Evolutionary conservation across 64 coral and sea anemone genomes (phyloP).

Genomic region (Porites lutea): DNA sequence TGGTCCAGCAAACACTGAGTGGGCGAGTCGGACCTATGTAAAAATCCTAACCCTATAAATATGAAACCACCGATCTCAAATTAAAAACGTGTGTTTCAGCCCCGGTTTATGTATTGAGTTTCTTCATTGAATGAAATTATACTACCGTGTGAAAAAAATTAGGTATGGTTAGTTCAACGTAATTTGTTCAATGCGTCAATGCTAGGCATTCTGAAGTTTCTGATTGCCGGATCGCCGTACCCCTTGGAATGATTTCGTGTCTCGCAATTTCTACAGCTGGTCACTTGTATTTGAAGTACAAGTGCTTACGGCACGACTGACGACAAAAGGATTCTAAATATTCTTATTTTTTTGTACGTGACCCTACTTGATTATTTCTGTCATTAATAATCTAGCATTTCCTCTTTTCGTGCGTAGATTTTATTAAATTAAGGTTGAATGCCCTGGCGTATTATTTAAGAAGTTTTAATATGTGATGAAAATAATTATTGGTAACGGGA

Average conservation of each 20-base stretch:
- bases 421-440: neutral
- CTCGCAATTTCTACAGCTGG: too few species aligned
- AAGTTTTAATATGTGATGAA: conserved; percentile 17
- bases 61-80: neutral
- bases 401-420: neutral
- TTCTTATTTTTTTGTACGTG: neutral
- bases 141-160: neutral
- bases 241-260: too few species aligned
- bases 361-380: conserved; percentile 9
- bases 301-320: too few species aligned
- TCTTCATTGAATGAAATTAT: neutral
- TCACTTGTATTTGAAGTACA: too few species aligned
- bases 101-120: conserved; percentile 13
- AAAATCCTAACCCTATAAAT: neutral
- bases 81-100: conserved; percentile 11
- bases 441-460: neutral
- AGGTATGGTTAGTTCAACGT: neutral
- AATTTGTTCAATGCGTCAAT: too few species aligned
- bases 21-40: neutral
- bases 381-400: conserved; percentile 2
- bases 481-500: neutral
- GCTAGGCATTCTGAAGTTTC: too few species aligned
- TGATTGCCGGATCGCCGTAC: too few species aligned
- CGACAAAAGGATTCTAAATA: too few species aligned
- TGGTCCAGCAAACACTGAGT: too few species aligned